phyloP scores from a whole-genome alignment of 35 echinoderm and acorn worm species.

The Heliocidaris tuberculata region DNA sequence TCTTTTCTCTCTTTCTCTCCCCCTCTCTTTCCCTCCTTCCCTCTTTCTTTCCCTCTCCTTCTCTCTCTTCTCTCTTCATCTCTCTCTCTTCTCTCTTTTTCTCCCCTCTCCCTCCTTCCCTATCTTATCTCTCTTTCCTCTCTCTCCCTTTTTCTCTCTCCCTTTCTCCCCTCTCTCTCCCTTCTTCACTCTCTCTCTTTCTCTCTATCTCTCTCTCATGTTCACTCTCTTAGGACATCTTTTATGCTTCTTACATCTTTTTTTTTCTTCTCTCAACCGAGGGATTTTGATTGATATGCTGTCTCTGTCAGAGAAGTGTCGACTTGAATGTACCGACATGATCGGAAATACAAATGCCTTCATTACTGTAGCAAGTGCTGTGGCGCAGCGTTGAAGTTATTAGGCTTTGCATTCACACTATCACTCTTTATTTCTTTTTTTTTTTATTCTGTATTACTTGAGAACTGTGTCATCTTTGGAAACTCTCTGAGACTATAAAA shows the following conservation, averaged over 20 bases:
- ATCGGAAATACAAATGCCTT: too few species aligned
- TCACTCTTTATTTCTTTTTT: too few species aligned
- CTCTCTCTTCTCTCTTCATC: not conserved
- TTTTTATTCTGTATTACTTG: too few species aligned
- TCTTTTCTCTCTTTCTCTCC: not conserved
- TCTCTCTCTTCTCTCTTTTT: not conserved
- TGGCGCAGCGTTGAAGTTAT: too few species aligned
- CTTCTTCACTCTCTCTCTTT: not conserved
- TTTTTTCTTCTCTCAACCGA: not conserved
- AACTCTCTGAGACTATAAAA: too few species aligned
- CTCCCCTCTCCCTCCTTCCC: not conserved
- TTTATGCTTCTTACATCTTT: not conserved
- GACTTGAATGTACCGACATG: too few species aligned
- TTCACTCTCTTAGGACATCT: not conserved
- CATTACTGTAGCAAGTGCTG: too few species aligned
- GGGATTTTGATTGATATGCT: too few species aligned
- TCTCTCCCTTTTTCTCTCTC: not conserved
- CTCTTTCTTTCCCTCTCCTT: not conserved
- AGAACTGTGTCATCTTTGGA: too few species aligned
- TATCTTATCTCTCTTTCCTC: not conserved
- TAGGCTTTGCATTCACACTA: too few species aligned
- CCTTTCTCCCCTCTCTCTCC: not conserved
- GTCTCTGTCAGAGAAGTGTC: too few species aligned
- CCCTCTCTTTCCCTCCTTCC: not conserved
- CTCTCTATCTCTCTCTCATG: too few species aligned